Base-by-base conservation (phyloP, 2,797 vertebrate species). In the Sebastes kiyomatsui region DNA sequence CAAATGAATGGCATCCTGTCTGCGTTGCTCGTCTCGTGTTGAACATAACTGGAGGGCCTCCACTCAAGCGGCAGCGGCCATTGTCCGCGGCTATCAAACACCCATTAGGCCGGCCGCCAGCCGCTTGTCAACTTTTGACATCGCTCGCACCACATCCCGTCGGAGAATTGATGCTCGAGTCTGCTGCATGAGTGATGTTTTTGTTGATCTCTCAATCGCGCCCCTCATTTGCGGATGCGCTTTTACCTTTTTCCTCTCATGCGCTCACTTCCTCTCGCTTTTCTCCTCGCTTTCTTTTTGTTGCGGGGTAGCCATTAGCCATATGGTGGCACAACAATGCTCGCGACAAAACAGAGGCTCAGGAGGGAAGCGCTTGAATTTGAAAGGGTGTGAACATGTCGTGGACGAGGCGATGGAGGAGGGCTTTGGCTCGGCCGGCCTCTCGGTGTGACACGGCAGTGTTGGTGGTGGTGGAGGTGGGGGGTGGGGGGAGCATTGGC, bases 91-190 rank as follows among this genome's bases (percentile, higher is more conserved):
- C 94, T 88, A 93, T 95, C 90, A 94, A 95, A 95, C 90, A 87
- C 81, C 85, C 94, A 92, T 95, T 95, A 95, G 93, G 92, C 92
- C 1, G 10, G n/a, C 13, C 3, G 93, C 94, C 95, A 96, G 81
- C 81, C 70, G 85, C 83, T 86, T 90, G 93, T 94, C 94, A 90
- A 93, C 93, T 91, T 91, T 83, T 94, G 92, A 95, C 93, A 85
- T 83, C 20, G 25, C 80, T 89, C 74, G 67, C 83, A 86, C 82
- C 79, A 79, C 90, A 80, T 85, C 88, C 83, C 32, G 82, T 92
- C 67, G 30, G 82, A 84, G 81, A 69, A 62, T 76, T 38, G 55
- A 87, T 75, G 67, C 85, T 85, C 78, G 56, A 46, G 87, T 84
- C 81, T 70, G 77, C 83, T 16, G 23, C 72, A 58, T 87, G 88